phyloP scores from a whole-genome alignment of 2,113 vertebrate genomes.

The Etia nguti region DNA sequence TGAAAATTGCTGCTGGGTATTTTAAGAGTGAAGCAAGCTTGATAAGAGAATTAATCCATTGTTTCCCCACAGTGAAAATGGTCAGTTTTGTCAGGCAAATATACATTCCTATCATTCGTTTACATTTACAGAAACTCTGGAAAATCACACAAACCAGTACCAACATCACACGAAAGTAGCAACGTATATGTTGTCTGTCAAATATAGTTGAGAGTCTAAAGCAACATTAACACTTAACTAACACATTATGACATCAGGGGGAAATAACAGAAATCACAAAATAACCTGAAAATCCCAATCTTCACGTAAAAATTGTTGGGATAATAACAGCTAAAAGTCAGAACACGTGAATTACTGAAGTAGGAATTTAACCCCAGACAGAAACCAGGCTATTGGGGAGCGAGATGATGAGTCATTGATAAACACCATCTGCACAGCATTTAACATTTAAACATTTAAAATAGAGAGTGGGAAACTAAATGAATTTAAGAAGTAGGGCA shows the following conservation, averaged over 20 bases:
- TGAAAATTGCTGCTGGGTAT: not conserved
- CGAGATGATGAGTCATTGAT: conserved; percentile 5
- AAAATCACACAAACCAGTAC: not conserved
- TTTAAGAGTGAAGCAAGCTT: conserved; percentile 29
- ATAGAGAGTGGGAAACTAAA: not conserved
- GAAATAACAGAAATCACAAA: not conserved
- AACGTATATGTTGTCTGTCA: not conserved
- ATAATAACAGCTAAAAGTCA: not conserved
- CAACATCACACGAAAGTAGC: not conserved
- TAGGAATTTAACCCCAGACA: not conserved
- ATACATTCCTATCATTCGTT: conserved; percentile 44
- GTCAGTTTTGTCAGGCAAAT: conserved; percentile 38
- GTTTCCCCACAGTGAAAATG: conserved; percentile 37
- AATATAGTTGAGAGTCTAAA: not conserved
- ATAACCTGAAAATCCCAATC: not conserved
- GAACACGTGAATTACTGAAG: not conserved
- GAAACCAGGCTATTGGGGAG: not conserved
- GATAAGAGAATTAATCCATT: conserved; percentile 46
- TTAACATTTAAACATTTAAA: conserved; percentile 26
- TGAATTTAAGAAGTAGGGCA: not conserved
- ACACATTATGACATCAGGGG: not conserved
- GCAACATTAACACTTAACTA: not conserved
- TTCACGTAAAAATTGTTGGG: not conserved
- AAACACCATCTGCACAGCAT: conserved; percentile 27
- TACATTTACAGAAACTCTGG: conserved; percentile 36